Evolutionary conservation across 2,113 vertebrate genomes (phyloP), one percentile per base, ranked within the genome.

Genomic region (Otocyon megalotis): DNA sequence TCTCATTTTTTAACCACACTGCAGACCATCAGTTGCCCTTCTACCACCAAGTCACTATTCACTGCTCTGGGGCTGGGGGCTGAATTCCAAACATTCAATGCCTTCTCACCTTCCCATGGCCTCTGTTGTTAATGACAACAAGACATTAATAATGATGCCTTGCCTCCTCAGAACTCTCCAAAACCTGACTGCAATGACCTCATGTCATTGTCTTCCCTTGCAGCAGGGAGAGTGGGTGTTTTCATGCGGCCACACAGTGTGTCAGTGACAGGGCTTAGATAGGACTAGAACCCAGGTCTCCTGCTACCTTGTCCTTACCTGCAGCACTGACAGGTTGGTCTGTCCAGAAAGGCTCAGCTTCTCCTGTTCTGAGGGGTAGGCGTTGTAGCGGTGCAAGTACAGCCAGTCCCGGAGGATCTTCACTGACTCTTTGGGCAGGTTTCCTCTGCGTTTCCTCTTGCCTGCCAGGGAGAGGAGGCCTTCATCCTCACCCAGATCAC

Each of bases 291-390:
- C 20, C 67, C 26, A 85, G 32, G 37, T 28, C 30, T 35, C 58
- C 65, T 90, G 43, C 54, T 50, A 65, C 24, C 19, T 26, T 1
- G 13, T 54, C 35, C 98, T 98, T 97, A 99, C 99, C 99, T 99
- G 99, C 74, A 99, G 99, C 97, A 99, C 99, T 0, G 99, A 99
- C 90, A 99, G 99, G 96, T 99, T 99, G 93, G 99, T 99, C 98
- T 99, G 99, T 28, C 98, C 99, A 0, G 99, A 99, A 94, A 99
- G 98, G 95, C 99, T 99, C 83, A 99, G 99, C 85, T 99, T 99
- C 99, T 99, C 99, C 97, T 99, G 99, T 98, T 99, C 99, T 0
- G 99, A 99, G 0, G 99, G 99, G 96, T 99, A 99, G 62, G 99
- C 99, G 0, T 99, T 99, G 98, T 99, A 99, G 93, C 99, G 99